phyloP scores from a whole-genome alignment of 1,140 invertebrate genomes.

The Carcinoscorpius rotundicauda region DNA sequence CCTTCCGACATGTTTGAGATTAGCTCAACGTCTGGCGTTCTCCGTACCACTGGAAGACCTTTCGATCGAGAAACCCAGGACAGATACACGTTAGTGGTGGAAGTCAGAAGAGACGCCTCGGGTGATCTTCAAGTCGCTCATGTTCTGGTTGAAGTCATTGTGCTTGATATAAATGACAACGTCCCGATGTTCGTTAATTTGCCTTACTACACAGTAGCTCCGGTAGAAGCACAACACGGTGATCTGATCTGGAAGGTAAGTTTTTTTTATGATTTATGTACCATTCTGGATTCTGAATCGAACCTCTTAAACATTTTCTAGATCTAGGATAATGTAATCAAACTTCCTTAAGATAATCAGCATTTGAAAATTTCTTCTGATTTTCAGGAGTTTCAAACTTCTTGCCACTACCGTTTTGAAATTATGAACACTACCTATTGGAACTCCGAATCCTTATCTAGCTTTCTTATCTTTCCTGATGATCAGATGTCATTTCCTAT shows the following conservation, averaged over 20 bases:
- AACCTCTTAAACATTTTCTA: too few relatives aligned
- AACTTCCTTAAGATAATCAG: too few relatives aligned
- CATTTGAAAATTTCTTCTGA: too few relatives aligned
- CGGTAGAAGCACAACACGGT: conserved; percentile 15
- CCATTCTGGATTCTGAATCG: too few relatives aligned
- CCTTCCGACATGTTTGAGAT: conserved; percentile 80
- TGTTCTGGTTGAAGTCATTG: conserved; percentile 59
- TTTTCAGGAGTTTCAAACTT: too few relatives aligned
- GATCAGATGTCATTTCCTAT: too few relatives aligned
- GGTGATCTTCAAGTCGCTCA: conserved; percentile 51
- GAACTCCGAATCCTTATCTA: too few relatives aligned
- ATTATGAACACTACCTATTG: too few relatives aligned
- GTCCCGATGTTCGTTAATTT: conserved; percentile 70
- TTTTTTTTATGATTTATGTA: background rate
- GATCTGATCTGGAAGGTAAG: conserved; percentile 19
- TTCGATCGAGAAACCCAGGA: conserved; percentile 80
- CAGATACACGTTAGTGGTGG: conserved; percentile 35
- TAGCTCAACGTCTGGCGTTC: conserved; percentile 73
- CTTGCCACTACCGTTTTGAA: too few relatives aligned
- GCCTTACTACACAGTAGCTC: conserved; percentile 73
- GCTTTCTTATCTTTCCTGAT: too few relatives aligned
- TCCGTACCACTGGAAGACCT: conserved; percentile 56
- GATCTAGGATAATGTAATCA: too few relatives aligned
- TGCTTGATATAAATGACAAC: conserved; percentile 80
- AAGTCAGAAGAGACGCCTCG: conserved; percentile 30